Evolutionary conservation across 1,140 invertebrate species (phyloP).

Genomic region (Doryteuthis pealeii): DNA sequence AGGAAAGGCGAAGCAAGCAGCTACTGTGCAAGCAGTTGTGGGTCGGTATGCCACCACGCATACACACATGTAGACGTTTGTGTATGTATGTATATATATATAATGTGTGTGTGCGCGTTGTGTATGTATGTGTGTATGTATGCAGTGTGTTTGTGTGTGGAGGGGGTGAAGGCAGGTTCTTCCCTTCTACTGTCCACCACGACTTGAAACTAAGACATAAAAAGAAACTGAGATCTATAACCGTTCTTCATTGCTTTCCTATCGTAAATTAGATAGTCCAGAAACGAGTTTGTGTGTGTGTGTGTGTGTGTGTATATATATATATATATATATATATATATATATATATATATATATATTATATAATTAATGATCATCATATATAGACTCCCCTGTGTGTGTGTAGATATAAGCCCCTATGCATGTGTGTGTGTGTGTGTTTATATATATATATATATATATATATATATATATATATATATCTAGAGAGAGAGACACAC

Average conservation of each 20-base stretch:
- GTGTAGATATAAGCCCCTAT: not conserved
- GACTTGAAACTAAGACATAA: too few relatives aligned
- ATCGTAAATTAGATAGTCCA: not conserved
- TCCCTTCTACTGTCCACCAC: too few relatives aligned
- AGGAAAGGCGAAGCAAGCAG: not conserved
- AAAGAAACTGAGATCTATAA: too few relatives aligned
- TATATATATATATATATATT: not conserved
- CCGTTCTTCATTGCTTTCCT: not conserved
- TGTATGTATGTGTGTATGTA: too few relatives aligned
- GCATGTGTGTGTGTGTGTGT: too few relatives aligned
- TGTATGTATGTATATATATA: too few relatives aligned
- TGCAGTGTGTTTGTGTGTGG: too few relatives aligned
- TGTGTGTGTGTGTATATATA: not conserved
- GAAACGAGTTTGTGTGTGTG: not conserved
- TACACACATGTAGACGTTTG: too few relatives aligned
- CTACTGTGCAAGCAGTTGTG: not conserved
- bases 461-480: constrained; percentile 4
- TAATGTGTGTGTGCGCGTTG: too few relatives aligned
- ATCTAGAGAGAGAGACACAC: not conserved
- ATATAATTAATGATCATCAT: not conserved
- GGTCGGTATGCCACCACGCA: too few relatives aligned
- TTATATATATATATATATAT: not conserved
- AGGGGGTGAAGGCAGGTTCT: too few relatives aligned
- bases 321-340: not conserved
- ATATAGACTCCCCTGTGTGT: not conserved